Percentiles rank a stretch among this genome's conserved stretches.
Conservation (phyloP, 1,140 invertebrate genomes). For the Saccostrea cuccullata region DNA sequence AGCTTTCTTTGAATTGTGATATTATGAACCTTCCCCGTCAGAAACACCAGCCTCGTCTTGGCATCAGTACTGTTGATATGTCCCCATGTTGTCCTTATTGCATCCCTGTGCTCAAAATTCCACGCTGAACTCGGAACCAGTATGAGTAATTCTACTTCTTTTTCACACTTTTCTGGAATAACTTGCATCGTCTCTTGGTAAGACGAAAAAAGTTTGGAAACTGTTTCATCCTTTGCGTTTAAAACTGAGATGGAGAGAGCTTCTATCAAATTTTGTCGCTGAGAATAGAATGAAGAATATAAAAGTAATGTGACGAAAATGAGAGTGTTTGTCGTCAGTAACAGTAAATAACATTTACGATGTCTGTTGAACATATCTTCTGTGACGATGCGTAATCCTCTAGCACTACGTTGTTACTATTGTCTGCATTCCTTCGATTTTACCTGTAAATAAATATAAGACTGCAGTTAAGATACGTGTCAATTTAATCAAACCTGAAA, state of each 20-base stretch:
- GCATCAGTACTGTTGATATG: constrained; percentile 34
- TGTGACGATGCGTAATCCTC: background rate
- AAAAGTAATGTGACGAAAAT: background rate
- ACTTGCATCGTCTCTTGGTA: background rate
- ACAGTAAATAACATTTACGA: background rate
- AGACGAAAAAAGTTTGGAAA: background rate
- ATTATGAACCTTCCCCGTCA: constrained; percentile 82
- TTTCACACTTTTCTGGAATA: constrained; percentile 1
- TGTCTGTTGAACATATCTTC: background rate
- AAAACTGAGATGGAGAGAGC: background rate
- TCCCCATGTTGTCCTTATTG: constrained; percentile 57
- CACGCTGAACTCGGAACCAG: background rate
- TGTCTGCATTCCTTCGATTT: too few relatives aligned
- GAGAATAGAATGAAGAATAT: background rate
- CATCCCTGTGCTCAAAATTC: constrained; percentile 44
- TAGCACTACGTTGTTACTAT: too few relatives aligned
- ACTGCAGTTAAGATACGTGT: too few relatives aligned
- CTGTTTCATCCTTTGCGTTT: background rate
- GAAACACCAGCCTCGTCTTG: constrained; percentile 78
- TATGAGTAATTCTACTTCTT: constrained; percentile 17
- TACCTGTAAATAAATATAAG: too few relatives aligned
- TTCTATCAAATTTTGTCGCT: too few relatives aligned
- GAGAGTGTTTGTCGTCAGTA: background rate
- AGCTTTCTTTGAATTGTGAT: constrained; percentile 78
- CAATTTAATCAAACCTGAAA: too few relatives aligned